phyloP scores from a whole-genome alignment of 2,888 invertebrate genomes.

The Tipula vernalis region DNA sequence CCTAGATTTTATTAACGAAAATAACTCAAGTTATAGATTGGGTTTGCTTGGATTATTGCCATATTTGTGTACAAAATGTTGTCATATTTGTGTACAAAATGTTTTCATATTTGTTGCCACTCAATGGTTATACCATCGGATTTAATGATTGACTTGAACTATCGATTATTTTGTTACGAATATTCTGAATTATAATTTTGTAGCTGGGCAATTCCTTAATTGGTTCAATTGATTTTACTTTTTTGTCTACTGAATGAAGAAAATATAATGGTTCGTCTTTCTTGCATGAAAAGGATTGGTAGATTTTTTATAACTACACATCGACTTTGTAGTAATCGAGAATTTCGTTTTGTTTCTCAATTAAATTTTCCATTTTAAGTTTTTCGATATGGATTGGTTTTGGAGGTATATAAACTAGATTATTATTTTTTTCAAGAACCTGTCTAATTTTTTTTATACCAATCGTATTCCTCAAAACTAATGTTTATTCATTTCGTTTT shows the following conservation, averaged over 20 bases:
- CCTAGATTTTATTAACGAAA: not conserved
- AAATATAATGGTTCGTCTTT: not conserved
- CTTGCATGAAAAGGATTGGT: not conserved
- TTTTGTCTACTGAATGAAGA: not conserved
- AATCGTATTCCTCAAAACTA: too few species aligned
- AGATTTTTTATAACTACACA: not conserved
- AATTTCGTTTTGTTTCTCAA: not conserved
- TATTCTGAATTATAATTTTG: not conserved
- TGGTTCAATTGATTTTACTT: not conserved
- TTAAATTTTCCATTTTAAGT: not conserved
- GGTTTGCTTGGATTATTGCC: not conserved
- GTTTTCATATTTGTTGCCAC: not conserved
- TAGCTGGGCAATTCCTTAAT: not conserved
- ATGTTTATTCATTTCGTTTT: too few species aligned
- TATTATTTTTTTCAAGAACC: too few species aligned
- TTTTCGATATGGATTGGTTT: not conserved
- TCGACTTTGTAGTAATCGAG: not conserved
- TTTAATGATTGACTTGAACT: not conserved
- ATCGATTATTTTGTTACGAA: not conserved
- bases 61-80: not conserved
- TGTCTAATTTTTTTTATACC: too few species aligned
- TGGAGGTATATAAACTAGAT: too few species aligned
- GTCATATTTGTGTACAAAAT: not conserved
- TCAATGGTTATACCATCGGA: not conserved
- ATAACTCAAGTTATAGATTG: not conserved